Base-by-base conservation (phyloP, 2,888 invertebrate genomes). In the Lepidonotus clava region DNA sequence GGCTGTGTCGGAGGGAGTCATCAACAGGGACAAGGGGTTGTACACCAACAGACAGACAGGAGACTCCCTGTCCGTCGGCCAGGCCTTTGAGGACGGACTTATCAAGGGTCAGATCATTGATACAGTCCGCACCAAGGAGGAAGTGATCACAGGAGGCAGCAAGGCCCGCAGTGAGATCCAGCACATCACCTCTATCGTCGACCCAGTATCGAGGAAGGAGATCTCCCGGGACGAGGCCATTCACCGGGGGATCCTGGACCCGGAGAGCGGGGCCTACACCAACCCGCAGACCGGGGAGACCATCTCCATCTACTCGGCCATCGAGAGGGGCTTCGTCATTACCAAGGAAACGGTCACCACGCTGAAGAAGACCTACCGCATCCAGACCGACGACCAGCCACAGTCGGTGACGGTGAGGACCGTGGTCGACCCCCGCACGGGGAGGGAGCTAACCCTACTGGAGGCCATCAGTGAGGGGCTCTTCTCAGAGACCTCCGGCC, bases 261-360 rank as follows among this genome's bases (percentile, higher is more conserved):
- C 91, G 51, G 89, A 91, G 61, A 90, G 90, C 77, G 94, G 94
- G 4, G 51, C 87, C 21, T 92, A 91, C 87, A 66, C 83, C 38
- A 83, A 86, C 51, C 34, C 34, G 8, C 46, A 46, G 14, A 88
- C 96, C 86, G 96, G 96, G 94, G 97, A 97, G 93, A 96, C 96
- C 92, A 92, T 97, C 95, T 97, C 97, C 36, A 96, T 97, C 24
- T 96, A 96, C 0, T 96, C 97, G 94, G 97, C 97, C 1, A 96
- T 97, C 8, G 38, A 87, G 41, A 80, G 46, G 21, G 88, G 87
- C 28, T 80, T 87, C 14, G 34, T 87, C 71, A 32, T 86, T 36
- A 86, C 83, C 51, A 53, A 51, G 24, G 77, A 66, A 38, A 32
- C 53, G 1, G 40, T 86, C 6, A 46, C 76, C 18, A 85, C 53